Evolutionary conservation across 2,113 vertebrate species (phyloP).

Genomic region (Eolophus roseicapilla): DNA sequence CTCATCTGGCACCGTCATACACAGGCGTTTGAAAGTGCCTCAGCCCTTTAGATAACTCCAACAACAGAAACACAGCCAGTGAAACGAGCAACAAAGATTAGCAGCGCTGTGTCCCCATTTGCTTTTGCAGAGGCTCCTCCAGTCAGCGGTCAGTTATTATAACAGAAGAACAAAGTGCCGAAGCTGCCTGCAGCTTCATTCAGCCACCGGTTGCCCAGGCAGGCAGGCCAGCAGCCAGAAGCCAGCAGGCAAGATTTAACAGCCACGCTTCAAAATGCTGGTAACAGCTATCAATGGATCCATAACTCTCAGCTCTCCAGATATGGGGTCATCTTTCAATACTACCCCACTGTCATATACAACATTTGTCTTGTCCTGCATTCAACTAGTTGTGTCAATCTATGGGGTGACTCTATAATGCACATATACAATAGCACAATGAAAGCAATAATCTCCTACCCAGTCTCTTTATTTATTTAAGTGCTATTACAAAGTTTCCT

Average conservation of each 20-base stretch:
- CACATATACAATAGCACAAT: constrained; percentile 91
- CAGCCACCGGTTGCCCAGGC: constrained; percentile 72
- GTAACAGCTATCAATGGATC: constrained; percentile 79
- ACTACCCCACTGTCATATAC: constrained; percentile 87
- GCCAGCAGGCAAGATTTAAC: constrained; percentile 82
- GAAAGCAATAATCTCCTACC: constrained; percentile 90
- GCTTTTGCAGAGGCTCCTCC: constrained; percentile 63
- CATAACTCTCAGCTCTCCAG: constrained; percentile 81
- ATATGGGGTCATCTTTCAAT: constrained; percentile 89
- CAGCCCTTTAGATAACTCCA: not conserved
- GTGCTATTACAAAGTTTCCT: constrained; percentile 89
- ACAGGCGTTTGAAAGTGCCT: not conserved
- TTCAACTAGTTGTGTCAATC: constrained; percentile 80
- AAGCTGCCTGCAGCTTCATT: constrained; percentile 81
- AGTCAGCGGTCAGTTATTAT: constrained; percentile 74
- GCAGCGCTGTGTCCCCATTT: not conserved
- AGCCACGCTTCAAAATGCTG: constrained; percentile 79
- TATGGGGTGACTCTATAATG: constrained; percentile 75
- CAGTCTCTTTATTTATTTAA: constrained; percentile 87
- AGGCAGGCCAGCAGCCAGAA: constrained; percentile 80
- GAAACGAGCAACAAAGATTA: constrained; percentile 54
- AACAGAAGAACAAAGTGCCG: constrained; percentile 77
- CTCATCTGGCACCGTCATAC: not conserved
- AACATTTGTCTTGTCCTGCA: constrained; percentile 84
- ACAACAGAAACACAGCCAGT: constrained; percentile 13